These are phyloP conservation scores for Tachysurus fulvidraco DNA, from an alignment of 2,113 vertebrate species.

Conservation along the genomic window DNA sequence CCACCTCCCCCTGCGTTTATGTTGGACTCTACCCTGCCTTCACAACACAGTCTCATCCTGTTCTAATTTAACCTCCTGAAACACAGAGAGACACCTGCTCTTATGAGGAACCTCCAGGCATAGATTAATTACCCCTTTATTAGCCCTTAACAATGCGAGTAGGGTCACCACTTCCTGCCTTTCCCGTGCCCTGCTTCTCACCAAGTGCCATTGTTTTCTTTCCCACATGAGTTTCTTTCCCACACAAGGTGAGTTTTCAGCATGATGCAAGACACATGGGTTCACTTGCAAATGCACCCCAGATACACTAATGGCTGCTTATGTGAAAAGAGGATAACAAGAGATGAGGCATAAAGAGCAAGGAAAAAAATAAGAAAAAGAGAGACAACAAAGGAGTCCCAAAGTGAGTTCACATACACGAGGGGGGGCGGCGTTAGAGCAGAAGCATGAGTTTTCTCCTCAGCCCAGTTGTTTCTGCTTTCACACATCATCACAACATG, in stretches of 20 bases:
- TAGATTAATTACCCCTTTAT: constrained; percentile 42
- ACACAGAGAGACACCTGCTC: constrained; percentile 43
- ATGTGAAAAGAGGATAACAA: background rate
- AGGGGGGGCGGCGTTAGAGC: background rate
- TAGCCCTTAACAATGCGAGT: constrained; percentile 43
- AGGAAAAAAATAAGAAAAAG: background rate
- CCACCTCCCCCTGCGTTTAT: constrained; percentile 44
- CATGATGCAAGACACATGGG: constrained; percentile 12
- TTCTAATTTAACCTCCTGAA: constrained; percentile 22
- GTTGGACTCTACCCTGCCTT: constrained; percentile 40
- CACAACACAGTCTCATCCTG: constrained; percentile 29
- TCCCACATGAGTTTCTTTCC: constrained; percentile 44
- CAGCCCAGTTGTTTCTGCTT: constrained; percentile 25
- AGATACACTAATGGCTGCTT: constrained; percentile 24
- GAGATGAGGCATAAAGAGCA: background rate
- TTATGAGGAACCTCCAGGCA: constrained; percentile 15
- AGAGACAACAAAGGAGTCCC: background rate
- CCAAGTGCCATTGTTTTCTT: constrained; percentile 36
- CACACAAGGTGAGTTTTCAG: constrained; percentile 15
- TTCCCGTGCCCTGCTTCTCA: constrained; percentile 18
- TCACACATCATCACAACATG: constrained; percentile 27
- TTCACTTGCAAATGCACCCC: constrained; percentile 1
- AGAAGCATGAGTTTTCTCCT: constrained; percentile 26
- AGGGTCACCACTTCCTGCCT: constrained; percentile 55
- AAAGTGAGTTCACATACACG: background rate